Evolutionary conservation across 2,888 invertebrate species (phyloP).

Genomic region (Chloroclystis v-ata): DNA sequence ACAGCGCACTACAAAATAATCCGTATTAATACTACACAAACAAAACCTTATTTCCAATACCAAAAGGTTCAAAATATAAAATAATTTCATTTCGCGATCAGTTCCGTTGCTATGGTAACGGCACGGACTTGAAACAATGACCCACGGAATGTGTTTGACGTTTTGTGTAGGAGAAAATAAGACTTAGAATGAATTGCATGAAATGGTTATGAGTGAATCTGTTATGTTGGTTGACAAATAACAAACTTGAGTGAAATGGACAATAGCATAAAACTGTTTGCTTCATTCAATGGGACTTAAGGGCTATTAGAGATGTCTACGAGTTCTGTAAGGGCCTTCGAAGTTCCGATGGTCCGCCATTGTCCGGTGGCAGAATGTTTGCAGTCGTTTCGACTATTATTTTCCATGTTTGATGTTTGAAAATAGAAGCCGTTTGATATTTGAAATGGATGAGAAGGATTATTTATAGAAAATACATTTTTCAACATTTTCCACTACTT

Average conservation of each 20-base stretch:
- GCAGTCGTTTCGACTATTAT: slow-evolving; percentile 27
- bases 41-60: slow-evolving; percentile 9
- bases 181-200: rapidly evolving
- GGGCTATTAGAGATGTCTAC: slow-evolving; percentile 72
- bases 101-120: slow-evolving; percentile 59
- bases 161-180: no score
- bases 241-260: slow-evolving; percentile 64
- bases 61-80: slow-evolving; percentile 27
- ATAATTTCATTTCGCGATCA: slow-evolving; percentile 39
- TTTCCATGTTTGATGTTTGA: slow-evolving; percentile 3
- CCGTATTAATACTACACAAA: slow-evolving; percentile 8
- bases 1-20: slow-evolving; percentile 22
- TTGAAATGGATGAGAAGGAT: neutral
- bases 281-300: slow-evolving; percentile 64
- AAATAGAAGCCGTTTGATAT: slow-evolving; percentile 5
- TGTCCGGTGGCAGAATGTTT: slow-evolving; percentile 33
- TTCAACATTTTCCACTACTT: no score
- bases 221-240: slow-evolving; percentile 42
- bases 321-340: slow-evolving; percentile 45
- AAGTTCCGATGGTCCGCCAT: slow-evolving; percentile 39
- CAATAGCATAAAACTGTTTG: slow-evolving; percentile 72
- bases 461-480: no score
- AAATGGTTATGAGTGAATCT: slow-evolving; percentile 33
- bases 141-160: slow-evolving; percentile 20
- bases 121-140: slow-evolving; percentile 50